Evolutionary conservation across 2,888 invertebrate genomes (phyloP).

Genomic region (Graphium colonna): DNA sequence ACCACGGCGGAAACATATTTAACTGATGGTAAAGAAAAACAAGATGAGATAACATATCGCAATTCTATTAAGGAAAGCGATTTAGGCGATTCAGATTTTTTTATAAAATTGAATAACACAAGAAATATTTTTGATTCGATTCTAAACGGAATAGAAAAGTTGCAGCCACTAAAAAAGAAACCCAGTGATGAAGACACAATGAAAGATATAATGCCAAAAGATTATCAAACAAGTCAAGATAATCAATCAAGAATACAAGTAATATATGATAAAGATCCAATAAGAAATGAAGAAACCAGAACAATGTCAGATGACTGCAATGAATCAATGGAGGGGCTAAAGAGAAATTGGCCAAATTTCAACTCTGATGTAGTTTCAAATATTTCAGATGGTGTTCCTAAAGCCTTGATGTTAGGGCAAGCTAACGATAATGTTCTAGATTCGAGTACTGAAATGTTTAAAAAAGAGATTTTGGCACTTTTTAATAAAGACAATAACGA

Average conservation of each 20-base stretch:
- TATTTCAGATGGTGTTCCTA: too few species aligned
- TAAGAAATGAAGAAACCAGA: too few species aligned
- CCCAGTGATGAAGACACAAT: neutral
- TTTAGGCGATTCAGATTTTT: neutral
- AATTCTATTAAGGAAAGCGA: neutral
- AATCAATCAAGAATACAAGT: neutral
- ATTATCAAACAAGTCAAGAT: neutral
- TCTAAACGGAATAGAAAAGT: constrained; percentile 8
- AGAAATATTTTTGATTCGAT: constrained; percentile 3
- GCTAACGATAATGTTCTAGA: too few species aligned
- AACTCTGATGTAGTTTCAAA: too few species aligned
- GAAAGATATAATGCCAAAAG: neutral
- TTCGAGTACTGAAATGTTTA: too few species aligned
- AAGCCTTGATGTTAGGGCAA: too few species aligned
- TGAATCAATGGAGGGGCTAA: too few species aligned
- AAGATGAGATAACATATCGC: neutral
- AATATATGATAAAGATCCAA: too few species aligned
- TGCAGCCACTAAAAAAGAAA: neutral
- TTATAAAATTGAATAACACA: neutral
- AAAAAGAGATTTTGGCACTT: too few species aligned
- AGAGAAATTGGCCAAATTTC: too few species aligned
- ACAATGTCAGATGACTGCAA: too few species aligned
- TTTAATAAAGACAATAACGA: too few species aligned
- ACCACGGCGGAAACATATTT: neutral
- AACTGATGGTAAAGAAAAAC: neutral